These are phyloP conservation scores for Cyclophora punctaria DNA, from an alignment of 2,888 invertebrate species.

Conservation along the genomic window DNA sequence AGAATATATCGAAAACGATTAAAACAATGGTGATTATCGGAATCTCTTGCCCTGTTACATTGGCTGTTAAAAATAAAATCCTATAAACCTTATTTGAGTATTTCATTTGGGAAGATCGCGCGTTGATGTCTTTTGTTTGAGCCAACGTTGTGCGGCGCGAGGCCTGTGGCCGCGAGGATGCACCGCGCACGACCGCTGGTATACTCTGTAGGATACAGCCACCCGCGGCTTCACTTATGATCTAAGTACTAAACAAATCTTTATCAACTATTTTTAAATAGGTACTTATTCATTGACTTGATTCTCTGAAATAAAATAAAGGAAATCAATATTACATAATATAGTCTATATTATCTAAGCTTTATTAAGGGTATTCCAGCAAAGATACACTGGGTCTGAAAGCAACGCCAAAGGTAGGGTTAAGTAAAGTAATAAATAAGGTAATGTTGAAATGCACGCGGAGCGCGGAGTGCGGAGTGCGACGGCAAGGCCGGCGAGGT, in stretches of 20 bases:
- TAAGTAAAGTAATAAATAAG: too few relatives aligned
- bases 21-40: conserved; percentile 20
- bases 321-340: too few relatives aligned
- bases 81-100: conserved; percentile 10
- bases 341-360: too few relatives aligned
- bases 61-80: conserved; percentile 51
- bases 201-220: neutral
- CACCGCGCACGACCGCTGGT: neutral
- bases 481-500: neutral
- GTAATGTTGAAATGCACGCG: neutral
- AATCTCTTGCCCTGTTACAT: conserved; percentile 51
- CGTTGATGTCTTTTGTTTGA: conserved; percentile 47
- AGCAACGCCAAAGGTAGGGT: conserved; percentile 6
- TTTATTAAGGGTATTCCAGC: too few relatives aligned
- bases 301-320: too few relatives aligned
- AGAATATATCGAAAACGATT: conserved; percentile 1
- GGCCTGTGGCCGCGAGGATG: neutral
- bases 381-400: too few relatives aligned
- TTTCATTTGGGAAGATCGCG: conserved; percentile 23
- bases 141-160: conserved; percentile 5
- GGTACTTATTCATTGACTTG: too few relatives aligned
- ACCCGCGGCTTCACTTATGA: neutral
- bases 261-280: too few relatives aligned
- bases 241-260: too few relatives aligned
- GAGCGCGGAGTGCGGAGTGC: neutral